Base-by-base conservation (phyloP, 2,797 vertebrate species). In the Melanotaenia nigrans region DNA sequence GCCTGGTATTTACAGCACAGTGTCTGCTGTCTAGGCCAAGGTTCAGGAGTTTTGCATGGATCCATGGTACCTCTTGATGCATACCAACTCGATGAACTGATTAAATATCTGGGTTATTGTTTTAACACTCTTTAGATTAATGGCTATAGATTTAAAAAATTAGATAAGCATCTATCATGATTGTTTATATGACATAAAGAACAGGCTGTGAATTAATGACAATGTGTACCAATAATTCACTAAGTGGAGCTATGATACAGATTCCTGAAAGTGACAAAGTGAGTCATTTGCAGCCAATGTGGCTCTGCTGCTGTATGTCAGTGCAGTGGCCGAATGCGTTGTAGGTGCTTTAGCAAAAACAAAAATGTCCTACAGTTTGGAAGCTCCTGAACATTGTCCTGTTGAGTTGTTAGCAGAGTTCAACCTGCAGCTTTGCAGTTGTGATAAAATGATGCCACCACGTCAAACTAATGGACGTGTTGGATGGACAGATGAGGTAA, bases 1-100 rank as follows among this genome's bases (percentile, higher is more conserved):
- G 74, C 57, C 45, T 89, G 80, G 90, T 89, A 87, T 92, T 90
- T 91, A 89, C 82, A 82, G 82, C 77, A 76, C 66, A 59, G 58
- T 85, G 77, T 86, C 73, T 88, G 63, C 60, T 81, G 84, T 84
- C 82, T 83, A 72, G 73, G 81, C 64, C 5, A 9, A 38, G 71
- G 35, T 73, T 85, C 81, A 85, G 38, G 12, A 67, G 80, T 55
- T 62, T 67, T 73, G 2, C 45, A 22, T 45, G 42, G 16, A 45
- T 45, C 16, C 42, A 45, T 20, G 45, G 45, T 47, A 68, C 60
- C 64, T 36, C 36, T 22, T 63, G 53, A 70, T 66, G 54, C 78
- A 10, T 54, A 61, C 66, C 51, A 28, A 56, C 30, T 56, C 62
- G 42, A 74, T 56, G 62, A 77, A 47, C 47, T 36, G 24, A 32